Percentiles rank a stretch among this genome's conserved stretches.
Conservation (phyloP, 2,797 vertebrate species). For the Antrozous pallidus region DNA sequence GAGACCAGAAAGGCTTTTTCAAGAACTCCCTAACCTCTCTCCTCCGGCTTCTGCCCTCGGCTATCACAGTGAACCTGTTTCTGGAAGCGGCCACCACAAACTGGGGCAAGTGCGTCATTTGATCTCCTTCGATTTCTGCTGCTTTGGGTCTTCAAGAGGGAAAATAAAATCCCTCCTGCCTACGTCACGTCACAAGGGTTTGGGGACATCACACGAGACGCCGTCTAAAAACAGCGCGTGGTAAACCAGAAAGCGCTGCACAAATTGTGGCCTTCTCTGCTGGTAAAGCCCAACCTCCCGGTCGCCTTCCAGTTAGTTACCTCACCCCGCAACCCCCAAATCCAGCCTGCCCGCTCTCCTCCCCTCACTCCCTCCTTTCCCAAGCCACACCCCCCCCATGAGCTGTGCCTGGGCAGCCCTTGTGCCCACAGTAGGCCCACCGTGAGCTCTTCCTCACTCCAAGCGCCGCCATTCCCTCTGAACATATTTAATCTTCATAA, state of each 20-base stretch:
- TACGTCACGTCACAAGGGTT: neutral
- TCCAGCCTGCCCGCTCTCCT: neutral
- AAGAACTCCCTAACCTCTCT: neutral
- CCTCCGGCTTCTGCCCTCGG: neutral
- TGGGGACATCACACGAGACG: neutral
- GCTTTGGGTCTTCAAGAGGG: neutral
- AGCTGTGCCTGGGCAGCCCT: neutral
- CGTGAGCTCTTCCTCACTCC: neutral
- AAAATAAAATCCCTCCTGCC: neutral
- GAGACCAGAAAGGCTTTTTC: neutral
- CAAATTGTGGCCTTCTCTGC: neutral
- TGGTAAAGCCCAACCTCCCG: neutral
- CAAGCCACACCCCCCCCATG: neutral
- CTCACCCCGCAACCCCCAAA: neutral
- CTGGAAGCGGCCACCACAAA: neutral
- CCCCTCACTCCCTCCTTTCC: neutral
- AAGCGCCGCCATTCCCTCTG: neutral
- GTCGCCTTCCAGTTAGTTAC: neutral
- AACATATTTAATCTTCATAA: neutral
- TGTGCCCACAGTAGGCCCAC: neutral
- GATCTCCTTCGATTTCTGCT: neutral
- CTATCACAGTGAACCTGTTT: neutral
- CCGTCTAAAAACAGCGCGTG: neutral
- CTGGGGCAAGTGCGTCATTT: neutral
- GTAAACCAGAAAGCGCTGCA: neutral